A percentile compares a stretch with the other conserved stretches of the same genome.
Conservation (phyloP, 2,888 invertebrate genomes). For the Lottia scabra region DNA sequence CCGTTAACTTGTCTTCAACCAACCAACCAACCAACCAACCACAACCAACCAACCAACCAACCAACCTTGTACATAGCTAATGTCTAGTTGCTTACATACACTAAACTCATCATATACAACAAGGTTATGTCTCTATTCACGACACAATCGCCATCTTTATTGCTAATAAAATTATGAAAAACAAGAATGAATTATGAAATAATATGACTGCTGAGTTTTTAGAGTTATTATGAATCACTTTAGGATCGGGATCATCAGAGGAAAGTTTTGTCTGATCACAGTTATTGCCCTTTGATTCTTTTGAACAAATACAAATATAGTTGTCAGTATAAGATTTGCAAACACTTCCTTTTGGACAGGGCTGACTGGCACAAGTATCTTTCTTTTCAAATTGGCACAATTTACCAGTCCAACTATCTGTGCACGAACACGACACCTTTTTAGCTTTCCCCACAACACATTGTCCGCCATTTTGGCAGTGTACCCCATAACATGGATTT, state of each 20-base stretch:
- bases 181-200: no score
- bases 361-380: conserved; percentile 37
- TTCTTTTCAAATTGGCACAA: conserved; percentile 28
- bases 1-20: no score
- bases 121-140: no score
- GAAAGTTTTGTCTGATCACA: conserved; percentile 33
- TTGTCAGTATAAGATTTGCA: conserved; percentile 42
- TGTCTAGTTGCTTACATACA: no score
- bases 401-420: conserved; percentile 31
- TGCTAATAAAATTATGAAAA: no score
- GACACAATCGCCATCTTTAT: no score
- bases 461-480: conserved; percentile 30
- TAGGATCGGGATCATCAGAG: conserved; percentile 15
- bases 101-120: no score
- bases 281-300: conserved; percentile 33
- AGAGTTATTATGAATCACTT: no score
- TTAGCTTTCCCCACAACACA: conserved; percentile 30
- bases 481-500: conserved; percentile 37
- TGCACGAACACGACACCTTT: conserved; percentile 39
- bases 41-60: no score
- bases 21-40: no score
- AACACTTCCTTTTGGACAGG: conserved; percentile 44
- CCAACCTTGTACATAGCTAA: no score
- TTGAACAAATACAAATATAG: conserved; percentile 44
- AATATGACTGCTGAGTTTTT: no score